Percentiles rank a stretch among this genome's conserved stretches.
Conservation (phyloP, 2,797 vertebrate species). For the Lepus oiostolus region DNA sequence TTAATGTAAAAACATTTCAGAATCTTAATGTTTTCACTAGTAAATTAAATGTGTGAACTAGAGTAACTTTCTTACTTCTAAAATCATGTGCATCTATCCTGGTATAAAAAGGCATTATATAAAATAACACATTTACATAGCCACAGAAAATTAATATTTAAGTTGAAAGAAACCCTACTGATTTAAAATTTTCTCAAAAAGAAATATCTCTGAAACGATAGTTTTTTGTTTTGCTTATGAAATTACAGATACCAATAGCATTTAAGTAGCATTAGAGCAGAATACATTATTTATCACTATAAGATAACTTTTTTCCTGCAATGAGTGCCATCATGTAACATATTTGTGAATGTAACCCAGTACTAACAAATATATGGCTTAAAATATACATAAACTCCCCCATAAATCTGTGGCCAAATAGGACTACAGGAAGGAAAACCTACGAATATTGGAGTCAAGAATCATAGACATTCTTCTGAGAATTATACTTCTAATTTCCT, state of each 20-base stretch:
- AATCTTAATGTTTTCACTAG: background rate
- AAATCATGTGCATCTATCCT: background rate
- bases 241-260: background rate
- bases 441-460: background rate
- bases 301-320: background rate
- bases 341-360: background rate
- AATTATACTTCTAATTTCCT: background rate
- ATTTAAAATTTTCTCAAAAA: background rate
- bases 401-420: background rate
- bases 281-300: background rate
- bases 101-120: background rate
- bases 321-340: background rate
- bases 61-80: constrained; percentile 1
- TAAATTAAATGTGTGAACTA: background rate
- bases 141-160: background rate
- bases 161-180: background rate
- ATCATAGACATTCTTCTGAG: background rate
- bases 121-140: background rate
- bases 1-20: background rate
- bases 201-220: background rate
- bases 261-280: background rate
- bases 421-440: background rate
- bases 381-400: background rate
- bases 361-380: background rate
- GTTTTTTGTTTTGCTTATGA: background rate